Base-by-base conservation (phyloP, 2,113 vertebrate species). In the Eptesicus fuscus region DNA sequence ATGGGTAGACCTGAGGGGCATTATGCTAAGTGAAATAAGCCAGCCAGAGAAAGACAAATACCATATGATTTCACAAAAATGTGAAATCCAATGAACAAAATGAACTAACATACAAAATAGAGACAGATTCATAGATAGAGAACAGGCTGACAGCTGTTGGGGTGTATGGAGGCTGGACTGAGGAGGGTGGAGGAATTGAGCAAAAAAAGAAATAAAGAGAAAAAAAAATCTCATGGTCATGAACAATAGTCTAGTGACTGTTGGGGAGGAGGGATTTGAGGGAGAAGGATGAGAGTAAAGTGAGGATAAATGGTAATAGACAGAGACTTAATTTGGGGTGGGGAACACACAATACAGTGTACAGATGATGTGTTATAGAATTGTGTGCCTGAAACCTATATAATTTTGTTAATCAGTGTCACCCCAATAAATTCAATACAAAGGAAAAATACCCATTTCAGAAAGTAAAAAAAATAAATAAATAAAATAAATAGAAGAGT, bases 401-500 rank as follows among this genome's bases (percentile, higher is more conserved):
- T 67, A 67, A 67, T n/a, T 67, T 67, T n/a, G 32, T n/a, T 67
- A 67, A 65, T 30, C 30, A 65, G 2, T 65, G 30, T 14, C 61
- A 65, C 30, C 32, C 63, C 14, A 67, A 67, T 67, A 67, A 67
- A 67, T 67, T n/a, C 14, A 67, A 30, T 63, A 67, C 17, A 67
- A 67, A 67, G 63, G 7, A 17, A 67, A 32, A 67, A 67, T 61
- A n/a, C 2, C 30, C 30, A 67, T n/a, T 67, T n/a, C 63, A n/a
- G 63, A 67, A 67, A 67, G 32, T 67, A 67, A 67, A 65, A 65
- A 32, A 59, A 59, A 53, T 53, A 53, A 53, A 51, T 51, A 51
- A 56, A 22, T 61, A 61, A 65, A 65, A 3, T 92, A 95, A 92
- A 88, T 9, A 95, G 71, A 93, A 89, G 22, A n/a, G 49, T 84